Base-by-base conservation (phyloP, 30 jellyfish, hydroid and myxozoan species). In the Turritopsis rubra region DNA sequence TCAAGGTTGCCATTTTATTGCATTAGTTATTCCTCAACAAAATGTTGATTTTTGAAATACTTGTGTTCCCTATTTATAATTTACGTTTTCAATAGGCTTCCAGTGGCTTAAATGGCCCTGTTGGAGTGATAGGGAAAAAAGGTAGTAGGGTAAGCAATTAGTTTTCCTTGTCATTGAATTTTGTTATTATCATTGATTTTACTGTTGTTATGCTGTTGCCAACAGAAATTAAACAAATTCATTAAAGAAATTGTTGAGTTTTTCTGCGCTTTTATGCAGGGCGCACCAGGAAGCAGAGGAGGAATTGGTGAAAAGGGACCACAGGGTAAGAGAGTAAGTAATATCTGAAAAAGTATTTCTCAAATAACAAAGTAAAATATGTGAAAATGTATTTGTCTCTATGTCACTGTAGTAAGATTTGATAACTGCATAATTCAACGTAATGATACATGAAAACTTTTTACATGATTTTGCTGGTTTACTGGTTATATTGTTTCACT, bases 301-400 rank as follows among this genome's bases (percentile, higher is more conserved):
- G 77, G 77, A 68, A 68, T 68, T 68, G 77, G 77, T 68, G 77
- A 68, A 68, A 68, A 27, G 4, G 77, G 77, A 0, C 77, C 77
- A 9, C 77, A 68, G 30, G 77, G 77, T n/a, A 68, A 68, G 77
- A 68, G 77, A 27, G 77, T 68, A 68, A n/a, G 4, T 41, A 13
- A 41, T 41, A 13, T 41, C 60, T 41, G 13, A 41, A 41, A 3
- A 41, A 41, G 60, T 41, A 41, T 13, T 41, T 41, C 13, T 41
- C 60, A 41, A 41, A 41, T n/a, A n/a, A n/a, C n/a, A n/a, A n/a
- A n/a, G n/a, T n/a, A n/a, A n/a, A n/a, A n/a, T n/a, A n/a, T n/a
- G 13, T 41, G 60, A 3, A 41, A 41, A 41, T 41, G 60, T 13
- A 3, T 41, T 41, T 41, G 60, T 41, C 60, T n/a, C n/a, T n/a